Evolutionary conservation across 2,113 vertebrate genomes (phyloP).

Genomic region (Elachura formosa): DNA sequence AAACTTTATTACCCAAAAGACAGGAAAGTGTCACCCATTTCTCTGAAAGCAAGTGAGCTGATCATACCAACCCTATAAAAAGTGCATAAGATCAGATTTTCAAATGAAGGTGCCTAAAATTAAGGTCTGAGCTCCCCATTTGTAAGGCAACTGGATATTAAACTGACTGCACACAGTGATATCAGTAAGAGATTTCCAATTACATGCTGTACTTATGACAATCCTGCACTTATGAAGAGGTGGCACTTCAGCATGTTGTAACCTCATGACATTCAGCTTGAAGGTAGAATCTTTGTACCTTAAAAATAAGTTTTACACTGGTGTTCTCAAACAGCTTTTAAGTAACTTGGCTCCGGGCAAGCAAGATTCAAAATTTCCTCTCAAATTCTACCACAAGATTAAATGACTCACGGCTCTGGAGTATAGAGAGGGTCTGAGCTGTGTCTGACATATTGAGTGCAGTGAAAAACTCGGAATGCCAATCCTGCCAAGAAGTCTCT

Average conservation of each 20-base stretch:
- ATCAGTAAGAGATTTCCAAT: background rate
- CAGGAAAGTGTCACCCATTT: background rate
- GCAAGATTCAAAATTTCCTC: background rate
- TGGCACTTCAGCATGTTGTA: background rate
- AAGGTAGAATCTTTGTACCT: background rate
- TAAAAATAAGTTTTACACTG: background rate
- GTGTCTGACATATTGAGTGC: conserved; percentile 96
- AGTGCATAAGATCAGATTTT: background rate
- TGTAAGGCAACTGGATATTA: background rate
- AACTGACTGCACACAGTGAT: background rate
- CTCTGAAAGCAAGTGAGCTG: background rate
- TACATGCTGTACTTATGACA: background rate
- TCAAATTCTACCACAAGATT: background rate
- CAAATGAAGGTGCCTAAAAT: background rate
- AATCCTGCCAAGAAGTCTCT: conserved; percentile 95
- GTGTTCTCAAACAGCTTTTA: background rate
- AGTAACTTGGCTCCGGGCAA: background rate
- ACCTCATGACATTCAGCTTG: accelerated
- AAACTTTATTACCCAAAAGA: background rate
- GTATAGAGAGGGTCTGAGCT: conserved; percentile 95
- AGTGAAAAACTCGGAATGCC: conserved; percentile 97
- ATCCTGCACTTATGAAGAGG: background rate
- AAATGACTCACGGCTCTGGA: conserved; percentile 93
- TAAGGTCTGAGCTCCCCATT: background rate
- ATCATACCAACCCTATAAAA: background rate